Conservation (phyloP, 2,888 invertebrate genomes). For the Agrochola lychnidis region DNA sequence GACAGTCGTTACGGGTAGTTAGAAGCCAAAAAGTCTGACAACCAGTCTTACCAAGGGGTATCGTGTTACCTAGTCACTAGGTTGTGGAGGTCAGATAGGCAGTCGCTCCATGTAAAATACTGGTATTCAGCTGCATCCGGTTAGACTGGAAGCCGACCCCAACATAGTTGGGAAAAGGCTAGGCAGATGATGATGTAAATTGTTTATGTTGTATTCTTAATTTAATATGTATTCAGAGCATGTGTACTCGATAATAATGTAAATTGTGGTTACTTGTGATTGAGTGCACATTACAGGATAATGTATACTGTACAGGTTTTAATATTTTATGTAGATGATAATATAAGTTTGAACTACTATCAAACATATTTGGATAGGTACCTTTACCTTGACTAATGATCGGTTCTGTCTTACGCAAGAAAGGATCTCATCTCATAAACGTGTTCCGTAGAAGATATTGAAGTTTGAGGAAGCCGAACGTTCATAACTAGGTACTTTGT, state of each 20-base stretch:
- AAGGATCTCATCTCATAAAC: constrained; percentile 6
- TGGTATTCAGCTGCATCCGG: too few species aligned
- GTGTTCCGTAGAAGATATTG: constrained; percentile 37
- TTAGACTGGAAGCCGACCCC: too few species aligned
- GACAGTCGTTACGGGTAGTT: too few species aligned
- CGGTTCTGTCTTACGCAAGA: not conserved
- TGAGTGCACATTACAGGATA: not conserved
- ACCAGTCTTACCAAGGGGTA: too few species aligned
- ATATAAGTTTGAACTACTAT: not conserved
- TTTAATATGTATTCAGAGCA: not conserved
- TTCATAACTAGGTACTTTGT: constrained; percentile 33
- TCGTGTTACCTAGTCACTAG: too few species aligned
- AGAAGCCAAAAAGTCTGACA: too few species aligned
- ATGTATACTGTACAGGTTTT: not conserved
- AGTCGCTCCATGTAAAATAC: too few species aligned
- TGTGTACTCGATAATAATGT: not conserved
- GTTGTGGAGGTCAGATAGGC: too few species aligned
- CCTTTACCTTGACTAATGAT: not conserved
- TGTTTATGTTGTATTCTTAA: not conserved
- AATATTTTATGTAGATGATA: not conserved
- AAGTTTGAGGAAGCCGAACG: constrained; percentile 23
- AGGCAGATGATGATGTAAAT: too few species aligned
- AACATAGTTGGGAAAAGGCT: too few species aligned
- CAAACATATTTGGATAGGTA: too few species aligned
- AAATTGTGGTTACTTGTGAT: not conserved